Conservation (phyloP, 2,888 invertebrate species). For the Volucella inanis region DNA sequence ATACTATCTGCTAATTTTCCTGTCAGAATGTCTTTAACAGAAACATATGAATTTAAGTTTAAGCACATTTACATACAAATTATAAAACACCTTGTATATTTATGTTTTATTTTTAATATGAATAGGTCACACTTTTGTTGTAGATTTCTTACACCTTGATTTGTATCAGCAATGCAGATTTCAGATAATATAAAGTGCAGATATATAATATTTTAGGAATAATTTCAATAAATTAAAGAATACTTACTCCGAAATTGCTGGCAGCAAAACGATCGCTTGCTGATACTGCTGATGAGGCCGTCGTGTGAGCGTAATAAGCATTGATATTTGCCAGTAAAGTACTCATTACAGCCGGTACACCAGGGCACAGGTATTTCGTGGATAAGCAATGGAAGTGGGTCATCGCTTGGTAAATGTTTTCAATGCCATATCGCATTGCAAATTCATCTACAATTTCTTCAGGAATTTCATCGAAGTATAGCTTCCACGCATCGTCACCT, state of each 20-base stretch:
- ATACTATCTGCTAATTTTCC: too few species aligned
- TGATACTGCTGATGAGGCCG: slow-evolving; percentile 98
- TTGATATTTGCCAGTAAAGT: slow-evolving; percentile 99
- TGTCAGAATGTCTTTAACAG: too few species aligned
- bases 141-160: too few species aligned
- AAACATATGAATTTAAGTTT: too few species aligned
- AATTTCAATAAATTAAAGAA: neutral
- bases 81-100: too few species aligned
- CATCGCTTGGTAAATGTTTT: slow-evolving; percentile 95
- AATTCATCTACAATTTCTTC: slow-evolving; percentile 99
- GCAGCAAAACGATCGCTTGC: slow-evolving; percentile 99
- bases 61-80: too few species aligned
- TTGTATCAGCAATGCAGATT: too few species aligned
- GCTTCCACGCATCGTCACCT: slow-evolving; percentile 99
- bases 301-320: slow-evolving; percentile 99
- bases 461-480: slow-evolving; percentile 98
- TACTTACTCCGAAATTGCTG: slow-evolving; percentile 98
- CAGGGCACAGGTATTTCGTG: slow-evolving; percentile 99
- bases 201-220: neutral
- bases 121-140: too few species aligned
- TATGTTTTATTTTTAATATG: too few species aligned
- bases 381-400: slow-evolving; percentile 99
- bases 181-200: too few species aligned
- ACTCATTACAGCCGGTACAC: slow-evolving; percentile 99
- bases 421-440: slow-evolving; percentile 99